phyloP scores from a whole-genome alignment of 2,797 vertebrate species.

The Sylvilagus floridanus region DNA sequence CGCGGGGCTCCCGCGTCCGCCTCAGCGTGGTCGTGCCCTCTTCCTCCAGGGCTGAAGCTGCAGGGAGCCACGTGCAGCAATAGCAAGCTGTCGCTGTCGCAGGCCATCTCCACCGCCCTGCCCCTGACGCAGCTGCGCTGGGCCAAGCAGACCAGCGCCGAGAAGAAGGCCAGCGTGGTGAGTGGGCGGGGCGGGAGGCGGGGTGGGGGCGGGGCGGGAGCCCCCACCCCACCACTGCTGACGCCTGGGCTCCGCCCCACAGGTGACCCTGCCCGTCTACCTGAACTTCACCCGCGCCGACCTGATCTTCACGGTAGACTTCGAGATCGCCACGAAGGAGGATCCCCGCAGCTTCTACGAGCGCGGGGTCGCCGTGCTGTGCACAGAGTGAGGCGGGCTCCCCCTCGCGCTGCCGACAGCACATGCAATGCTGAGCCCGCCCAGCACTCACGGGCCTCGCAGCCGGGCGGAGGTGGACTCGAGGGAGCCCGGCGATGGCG shows the following conservation, averaged over 20 bases:
- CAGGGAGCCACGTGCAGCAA: conserved; percentile 96
- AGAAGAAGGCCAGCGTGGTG: conserved; percentile 95
- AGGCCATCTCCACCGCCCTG: conserved; percentile 95
- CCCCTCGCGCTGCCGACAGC: background rate
- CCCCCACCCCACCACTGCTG: background rate
- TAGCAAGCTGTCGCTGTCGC: conserved; percentile 97
- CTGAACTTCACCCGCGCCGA: conserved; percentile 98
- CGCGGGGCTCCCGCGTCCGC: too few relatives aligned
- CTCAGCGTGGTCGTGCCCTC: background rate
- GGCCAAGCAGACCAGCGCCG: conserved; percentile 93
- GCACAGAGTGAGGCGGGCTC: conserved; percentile 91
- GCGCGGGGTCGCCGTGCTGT: conserved; percentile 96
- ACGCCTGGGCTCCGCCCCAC: background rate
- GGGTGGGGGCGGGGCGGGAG: too few relatives aligned
- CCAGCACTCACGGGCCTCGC: too few relatives aligned
- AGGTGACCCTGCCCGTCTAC: conserved; percentile 99
- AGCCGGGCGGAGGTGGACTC: too few relatives aligned
- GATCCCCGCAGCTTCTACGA: conserved; percentile 99
- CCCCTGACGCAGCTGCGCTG: conserved; percentile 98
- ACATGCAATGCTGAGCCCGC: background rate
- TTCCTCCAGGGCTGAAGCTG: conserved; percentile 92
- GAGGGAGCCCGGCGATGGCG: accelerated
- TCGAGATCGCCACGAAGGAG: conserved; percentile 98
- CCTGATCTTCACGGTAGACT: conserved; percentile 98
- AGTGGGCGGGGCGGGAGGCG: conserved; percentile 81